Conservation (phyloP, 1,140 invertebrate genomes). For the Cherax destructor region DNA sequence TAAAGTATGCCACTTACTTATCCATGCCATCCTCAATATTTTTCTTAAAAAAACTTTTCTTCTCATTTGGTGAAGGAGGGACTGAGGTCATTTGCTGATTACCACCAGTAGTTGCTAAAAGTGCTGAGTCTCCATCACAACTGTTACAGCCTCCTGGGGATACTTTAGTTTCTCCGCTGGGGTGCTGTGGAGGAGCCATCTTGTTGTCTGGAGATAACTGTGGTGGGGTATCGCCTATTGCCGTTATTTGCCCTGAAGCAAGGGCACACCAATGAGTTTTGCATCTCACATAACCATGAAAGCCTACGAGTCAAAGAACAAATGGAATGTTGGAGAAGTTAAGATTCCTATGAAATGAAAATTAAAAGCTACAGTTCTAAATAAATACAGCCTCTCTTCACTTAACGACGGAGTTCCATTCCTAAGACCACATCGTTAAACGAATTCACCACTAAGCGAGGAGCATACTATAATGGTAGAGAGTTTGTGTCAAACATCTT, state of each 20-base stretch:
- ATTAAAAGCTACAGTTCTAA: too few species aligned
- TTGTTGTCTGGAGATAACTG: conserved; percentile 52
- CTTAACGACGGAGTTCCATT: too few species aligned
- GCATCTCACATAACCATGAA: neutral
- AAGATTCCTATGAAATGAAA: too few species aligned
- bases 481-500: too few species aligned
- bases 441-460: too few species aligned
- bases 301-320: neutral
- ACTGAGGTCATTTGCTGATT: conserved; percentile 64
- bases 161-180: conserved; percentile 39
- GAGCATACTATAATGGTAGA: too few species aligned
- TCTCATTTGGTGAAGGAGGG: conserved; percentile 80
- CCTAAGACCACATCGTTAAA: too few species aligned
- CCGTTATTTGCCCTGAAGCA: conserved; percentile 37
- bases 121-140: conserved; percentile 26
- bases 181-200: conserved; percentile 53
- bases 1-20: conserved; percentile 80
- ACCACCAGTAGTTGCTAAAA: conserved; percentile 22
- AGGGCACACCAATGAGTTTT: neutral
- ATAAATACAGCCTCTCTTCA: too few species aligned
- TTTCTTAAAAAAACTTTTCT: conserved; percentile 91
- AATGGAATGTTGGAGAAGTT: neutral
- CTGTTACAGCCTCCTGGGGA: conserved; percentile 33
- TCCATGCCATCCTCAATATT: conserved; percentile 92
- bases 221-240: conserved; percentile 36